A percentile compares a stretch with the other conserved stretches of the same genome.
phyloP scores from a whole-genome alignment of 2,888 invertebrate genomes.

The Hypselothyrea guttata region DNA sequence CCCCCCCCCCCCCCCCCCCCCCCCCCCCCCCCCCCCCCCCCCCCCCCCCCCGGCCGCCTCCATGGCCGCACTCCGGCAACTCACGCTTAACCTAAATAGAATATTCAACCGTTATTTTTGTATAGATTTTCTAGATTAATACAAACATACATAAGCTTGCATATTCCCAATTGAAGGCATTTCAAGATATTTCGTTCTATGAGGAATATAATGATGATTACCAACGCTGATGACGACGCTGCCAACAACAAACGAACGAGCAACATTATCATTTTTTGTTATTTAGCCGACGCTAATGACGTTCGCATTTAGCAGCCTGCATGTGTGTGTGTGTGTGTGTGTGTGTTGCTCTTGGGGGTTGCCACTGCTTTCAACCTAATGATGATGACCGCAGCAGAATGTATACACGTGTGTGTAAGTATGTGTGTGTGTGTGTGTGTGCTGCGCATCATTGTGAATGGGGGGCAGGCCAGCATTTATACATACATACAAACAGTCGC shows the following conservation, averaged over 20 bases:
- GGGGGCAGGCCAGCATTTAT: too few species aligned
- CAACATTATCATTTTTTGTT: slow-evolving; percentile 77
- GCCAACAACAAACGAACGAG: slow-evolving; percentile 47
- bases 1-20: too few species aligned
- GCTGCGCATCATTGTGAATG: slow-evolving; percentile 45
- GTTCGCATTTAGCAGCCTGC: slow-evolving; percentile 62
- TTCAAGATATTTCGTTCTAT: slow-evolving; percentile 41
- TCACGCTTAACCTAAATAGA: too few species aligned
- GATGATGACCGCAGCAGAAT: slow-evolving; percentile 72
- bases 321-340: slow-evolving; percentile 7
- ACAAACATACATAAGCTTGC: too few species aligned
- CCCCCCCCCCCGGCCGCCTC: too few species aligned
- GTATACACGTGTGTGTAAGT: slow-evolving; percentile 21
- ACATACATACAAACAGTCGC: slow-evolving; percentile 37
- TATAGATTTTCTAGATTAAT: too few species aligned
- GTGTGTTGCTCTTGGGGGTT: slow-evolving; percentile 28
- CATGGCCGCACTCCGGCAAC: too few species aligned
- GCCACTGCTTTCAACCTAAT: slow-evolving; percentile 66
- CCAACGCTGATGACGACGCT: slow-evolving; percentile 51
- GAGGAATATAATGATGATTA: slow-evolving; percentile 78
- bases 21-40: too few species aligned
- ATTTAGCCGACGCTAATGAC: slow-evolving; percentile 78
- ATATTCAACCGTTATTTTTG: too few species aligned
- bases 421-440: slow-evolving; percentile 32
- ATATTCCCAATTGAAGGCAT: slow-evolving; percentile 1